A percentile compares a stretch with the other conserved stretches of the same genome.
Conservation (phyloP, 2,113 vertebrate genomes). For the Chlorocebus sabaeus region DNA sequence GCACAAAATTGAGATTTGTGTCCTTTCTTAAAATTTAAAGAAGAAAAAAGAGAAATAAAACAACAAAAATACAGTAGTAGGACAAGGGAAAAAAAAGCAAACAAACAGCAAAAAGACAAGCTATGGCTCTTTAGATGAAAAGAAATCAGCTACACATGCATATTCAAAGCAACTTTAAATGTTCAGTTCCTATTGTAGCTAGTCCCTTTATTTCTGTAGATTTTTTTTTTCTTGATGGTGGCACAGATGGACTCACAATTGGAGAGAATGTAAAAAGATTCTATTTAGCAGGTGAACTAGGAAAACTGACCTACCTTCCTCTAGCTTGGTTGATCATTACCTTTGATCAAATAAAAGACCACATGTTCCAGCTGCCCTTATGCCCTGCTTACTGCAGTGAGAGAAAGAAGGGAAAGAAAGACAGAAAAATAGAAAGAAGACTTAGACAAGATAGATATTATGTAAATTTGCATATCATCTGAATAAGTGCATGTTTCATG, state of each 20-base stretch:
- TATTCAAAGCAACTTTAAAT: background rate
- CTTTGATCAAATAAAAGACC: conserved; percentile 88
- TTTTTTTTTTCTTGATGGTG: conserved; percentile 48
- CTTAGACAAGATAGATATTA: conserved; percentile 49
- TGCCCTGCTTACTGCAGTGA: conserved; percentile 83
- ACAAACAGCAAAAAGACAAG: background rate
- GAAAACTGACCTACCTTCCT: conserved; percentile 82
- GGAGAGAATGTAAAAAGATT: conserved; percentile 77
- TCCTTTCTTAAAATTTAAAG: background rate
- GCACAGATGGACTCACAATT: conserved; percentile 76
- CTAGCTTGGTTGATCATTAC: conserved; percentile 89
- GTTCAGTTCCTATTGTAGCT: conserved; percentile 14
- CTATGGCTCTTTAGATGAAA: background rate
- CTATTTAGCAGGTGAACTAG: conserved; percentile 79
- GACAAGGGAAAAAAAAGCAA: background rate
- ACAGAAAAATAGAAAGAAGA: conserved; percentile 50
- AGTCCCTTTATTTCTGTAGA: conserved; percentile 36
- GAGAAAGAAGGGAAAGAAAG: conserved; percentile 72
- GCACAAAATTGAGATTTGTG: background rate
- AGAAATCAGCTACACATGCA: background rate
- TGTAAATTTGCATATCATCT: background rate
- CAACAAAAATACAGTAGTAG: background rate
- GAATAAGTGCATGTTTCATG: background rate
- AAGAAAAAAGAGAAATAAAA: background rate
- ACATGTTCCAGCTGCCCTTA: conserved; percentile 86